Evolutionary conservation across 2,888 invertebrate genomes (phyloP), one percentile per base, ranked within the genome.

Genomic region (Meloe dianella): DNA sequence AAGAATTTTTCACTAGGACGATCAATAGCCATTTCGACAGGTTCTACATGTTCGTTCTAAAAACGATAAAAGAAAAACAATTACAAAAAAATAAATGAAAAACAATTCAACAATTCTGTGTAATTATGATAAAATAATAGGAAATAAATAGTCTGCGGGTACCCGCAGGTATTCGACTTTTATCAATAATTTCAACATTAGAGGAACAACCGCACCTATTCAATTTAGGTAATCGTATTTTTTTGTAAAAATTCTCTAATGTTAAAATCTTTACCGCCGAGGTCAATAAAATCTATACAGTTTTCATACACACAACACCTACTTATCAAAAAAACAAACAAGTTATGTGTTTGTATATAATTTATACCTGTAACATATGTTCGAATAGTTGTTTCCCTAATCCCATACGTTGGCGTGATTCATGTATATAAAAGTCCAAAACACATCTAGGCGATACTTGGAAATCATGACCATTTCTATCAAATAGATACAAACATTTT

Each of bases 381-480:
- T 97, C 94, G 84, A 95, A 97, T 14, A 98, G 86, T 67, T 86
- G 84, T 77, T 90, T 92, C 3, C 98, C 98, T 80, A 91, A 88
- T 2, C 98, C 98, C 80, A 88, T 88, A 64, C 97, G 89, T 84
- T 97, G 97, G 58, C 90, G 88, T 2, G 92, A 89, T 81, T 92
- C 92, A 78, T 94, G 89, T 27, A 98, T 89, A 84, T 93, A 98
- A 85, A 98, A 98, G 84, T 98, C 98, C 60, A 98, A 87, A 65
- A 98, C 89, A 82, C 97, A 97, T 14, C 94, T 86, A 0, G 96
- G 92, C 72, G 92, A 89, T 66, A 93, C 87, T 82, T 96, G 94
- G 80, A 90, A 91, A 74, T 92, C 90, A 60, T 86, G 85, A 17
- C 91, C 91, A 63, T 85, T 83, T 75, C 88, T 86, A 81, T 95